Evolutionary conservation across 2,113 vertebrate genomes (phyloP), one percentile per base, ranked within the genome.

Genomic region (Urocolius indicus): DNA sequence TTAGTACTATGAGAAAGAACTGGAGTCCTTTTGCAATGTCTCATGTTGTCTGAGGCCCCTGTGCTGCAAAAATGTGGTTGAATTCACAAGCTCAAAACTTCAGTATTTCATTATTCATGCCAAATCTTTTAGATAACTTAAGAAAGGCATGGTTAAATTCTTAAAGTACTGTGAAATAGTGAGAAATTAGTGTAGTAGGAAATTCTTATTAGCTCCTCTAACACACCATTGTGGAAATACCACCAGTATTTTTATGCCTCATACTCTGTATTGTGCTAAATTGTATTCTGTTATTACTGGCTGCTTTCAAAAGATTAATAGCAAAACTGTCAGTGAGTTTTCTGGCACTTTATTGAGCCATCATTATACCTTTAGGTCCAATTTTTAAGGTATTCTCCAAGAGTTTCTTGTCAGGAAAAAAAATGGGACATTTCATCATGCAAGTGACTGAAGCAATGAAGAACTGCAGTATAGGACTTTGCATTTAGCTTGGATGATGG

Each of bases 21-120:
- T 30, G 18, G 16, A 48, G 10, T 68, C 11, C 12, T 85, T 82
- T 55, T 57, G n/a, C 9, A 30, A 2, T 43, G 20, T 66, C 22
- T 80, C 0, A 0, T 2, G 0, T 22, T 82, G 26, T 49, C 57
- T n/a, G 74, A 36, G 27, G 30, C 30, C 3, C 10, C 66, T 63
- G n/a, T 27, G 32, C 54, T 46, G 16, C 34, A 38, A 36, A 94
- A 83, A 8, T 7, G 8, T 23, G 2, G 67, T 85, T 29, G 6
- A 87, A 22, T 68, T 89, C 1, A 4, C n/a, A 81, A 81, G 73
- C 59, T 73, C 55, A 58, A 55, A 83, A 75, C 32, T 51, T 79
- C 18, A 21, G 4, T 66, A 41, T 79, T 86, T 83, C 23, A 24
- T 83, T 94, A 54, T 59, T 82, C 5, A 9, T 59, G 32, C 6